Evolutionary conservation across 2,888 invertebrate species (phyloP).

Genomic region (Stenodera caucasica): DNA sequence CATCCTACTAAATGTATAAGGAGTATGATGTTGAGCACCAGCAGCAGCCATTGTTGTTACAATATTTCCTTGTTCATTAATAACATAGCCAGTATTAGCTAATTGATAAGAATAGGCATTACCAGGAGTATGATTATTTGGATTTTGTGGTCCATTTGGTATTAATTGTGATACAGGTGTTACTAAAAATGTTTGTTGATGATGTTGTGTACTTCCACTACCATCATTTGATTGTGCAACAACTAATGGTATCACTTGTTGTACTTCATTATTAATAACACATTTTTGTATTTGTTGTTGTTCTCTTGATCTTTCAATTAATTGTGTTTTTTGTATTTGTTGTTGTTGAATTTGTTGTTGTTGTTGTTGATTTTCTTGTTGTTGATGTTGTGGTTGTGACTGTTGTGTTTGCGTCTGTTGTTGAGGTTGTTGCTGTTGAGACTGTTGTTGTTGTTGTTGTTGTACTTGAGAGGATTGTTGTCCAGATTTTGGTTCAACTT

Average conservation of each 20-base stretch:
- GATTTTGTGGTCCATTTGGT: constrained; percentile 53
- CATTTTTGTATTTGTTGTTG: constrained; percentile 55
- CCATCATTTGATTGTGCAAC: constrained; percentile 58
- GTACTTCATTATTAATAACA: constrained; percentile 60
- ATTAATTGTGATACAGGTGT: constrained; percentile 68
- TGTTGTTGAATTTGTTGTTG: constrained; percentile 44
- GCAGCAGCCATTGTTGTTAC: constrained; percentile 55
- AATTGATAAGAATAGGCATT: constrained; percentile 56
- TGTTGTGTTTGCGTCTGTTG: constrained; percentile 57
- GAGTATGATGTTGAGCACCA: constrained; percentile 52
- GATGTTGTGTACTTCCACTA: constrained; percentile 53
- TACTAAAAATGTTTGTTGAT: constrained; percentile 67
- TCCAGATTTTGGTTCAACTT: constrained; percentile 60
- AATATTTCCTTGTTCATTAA: constrained; percentile 56
- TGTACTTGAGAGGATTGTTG: constrained; percentile 33
- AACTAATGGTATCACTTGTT: constrained; percentile 67
- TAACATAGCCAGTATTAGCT: constrained; percentile 55
- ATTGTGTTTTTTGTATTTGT: constrained; percentile 49
- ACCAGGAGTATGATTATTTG: constrained; percentile 48
- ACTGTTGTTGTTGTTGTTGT: constrained; percentile 56
- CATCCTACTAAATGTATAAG: constrained; percentile 55
- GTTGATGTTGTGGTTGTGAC: constrained; percentile 49
- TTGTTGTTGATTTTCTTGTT: constrained; percentile 56
- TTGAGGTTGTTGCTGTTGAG: constrained; percentile 55
- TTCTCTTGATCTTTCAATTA: constrained; percentile 22